Evolutionary conservation across 2,113 vertebrate species (phyloP), one percentile per base, ranked within the genome.

Genomic region (Plestiodon gilberti): DNA sequence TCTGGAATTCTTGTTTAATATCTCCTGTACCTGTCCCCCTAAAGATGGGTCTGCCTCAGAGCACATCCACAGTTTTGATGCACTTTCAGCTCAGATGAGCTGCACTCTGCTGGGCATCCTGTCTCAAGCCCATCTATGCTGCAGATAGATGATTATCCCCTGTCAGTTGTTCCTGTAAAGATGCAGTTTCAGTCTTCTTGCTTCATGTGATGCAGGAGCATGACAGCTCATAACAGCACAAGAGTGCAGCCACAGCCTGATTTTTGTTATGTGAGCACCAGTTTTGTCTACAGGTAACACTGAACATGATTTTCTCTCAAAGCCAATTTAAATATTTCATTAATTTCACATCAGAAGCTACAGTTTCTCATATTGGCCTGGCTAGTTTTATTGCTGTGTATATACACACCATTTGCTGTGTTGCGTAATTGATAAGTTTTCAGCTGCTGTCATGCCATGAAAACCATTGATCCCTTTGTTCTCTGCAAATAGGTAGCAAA

Each of bases 351-450:
- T 84, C 43, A 81, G 77, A 25, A 89, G 81, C 17, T 91, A 84
- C 70, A 65, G 4, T 65, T 20, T 70, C n/a, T 11, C 52, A 48
- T 14, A 23, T 38, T 88, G 70, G 22, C 20, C n/a, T 70, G 71
- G 18, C 48, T 81, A 0, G 52, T 64, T 74, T 81, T 82, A 78
- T 75, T n/a, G 28, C 62, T 84, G 10, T 84, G 10, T 75, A 61
- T 13, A 33, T 33, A 20, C 35, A 62, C 38, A 69, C 33, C 15
- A 1, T 86, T 88, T 91, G 40, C 65, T 90, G 7, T 48, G 10
- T 0, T 85, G 65, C 35, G 10, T 69, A 81, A 87, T 38, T 83
- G 69, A n/a, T 86, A 28, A 43, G n/a, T 91, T 93, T 87, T 91
- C n/a, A 85, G 40, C 40, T 90, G 28, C 76, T 86, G 75, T 91